Evolutionary conservation across 2,888 invertebrate genomes (phyloP).

Genomic region (Hartigia nigra): DNA sequence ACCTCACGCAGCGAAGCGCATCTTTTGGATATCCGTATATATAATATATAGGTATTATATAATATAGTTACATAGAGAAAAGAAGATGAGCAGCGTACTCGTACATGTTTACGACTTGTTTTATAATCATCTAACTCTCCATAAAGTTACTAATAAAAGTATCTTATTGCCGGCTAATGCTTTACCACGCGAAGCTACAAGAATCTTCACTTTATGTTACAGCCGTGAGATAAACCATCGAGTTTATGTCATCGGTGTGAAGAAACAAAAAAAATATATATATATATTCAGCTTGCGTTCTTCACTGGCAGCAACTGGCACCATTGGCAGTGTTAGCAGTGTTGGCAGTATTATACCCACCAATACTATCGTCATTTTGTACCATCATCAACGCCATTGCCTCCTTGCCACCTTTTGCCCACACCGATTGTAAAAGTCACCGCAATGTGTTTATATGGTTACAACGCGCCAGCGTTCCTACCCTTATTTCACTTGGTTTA

Average conservation of each 20-base stretch:
- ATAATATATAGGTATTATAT: not conserved
- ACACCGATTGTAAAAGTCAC: constrained; percentile 12
- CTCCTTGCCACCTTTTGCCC: not conserved
- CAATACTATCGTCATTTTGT: not conserved
- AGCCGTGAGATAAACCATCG: constrained; percentile 18
- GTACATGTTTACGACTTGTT: constrained; percentile 29
- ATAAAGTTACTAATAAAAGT: constrained; percentile 28
- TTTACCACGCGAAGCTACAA: constrained; percentile 23
- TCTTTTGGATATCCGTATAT: not conserved
- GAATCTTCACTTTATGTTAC: constrained; percentile 25
- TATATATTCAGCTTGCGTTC: not conserved
- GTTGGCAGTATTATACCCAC: not conserved
- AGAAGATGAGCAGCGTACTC: not conserved
- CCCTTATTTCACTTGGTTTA: constrained; percentile 6
- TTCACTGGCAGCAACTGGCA: not conserved
- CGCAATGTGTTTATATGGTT: constrained; percentile 3
- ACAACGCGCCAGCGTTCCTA: not conserved
- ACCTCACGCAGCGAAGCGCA: constrained; percentile 3
- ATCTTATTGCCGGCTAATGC: constrained; percentile 27
- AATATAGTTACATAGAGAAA: not conserved
- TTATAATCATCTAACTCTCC: constrained; percentile 34
- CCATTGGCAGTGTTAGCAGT: not conserved
- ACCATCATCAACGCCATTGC: not conserved
- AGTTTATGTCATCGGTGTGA: constrained; percentile 17
- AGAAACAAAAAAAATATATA: not conserved